Evolutionary conservation across 2,113 vertebrate genomes (phyloP).

Genomic region (Pelecanoides urinatrix): DNA sequence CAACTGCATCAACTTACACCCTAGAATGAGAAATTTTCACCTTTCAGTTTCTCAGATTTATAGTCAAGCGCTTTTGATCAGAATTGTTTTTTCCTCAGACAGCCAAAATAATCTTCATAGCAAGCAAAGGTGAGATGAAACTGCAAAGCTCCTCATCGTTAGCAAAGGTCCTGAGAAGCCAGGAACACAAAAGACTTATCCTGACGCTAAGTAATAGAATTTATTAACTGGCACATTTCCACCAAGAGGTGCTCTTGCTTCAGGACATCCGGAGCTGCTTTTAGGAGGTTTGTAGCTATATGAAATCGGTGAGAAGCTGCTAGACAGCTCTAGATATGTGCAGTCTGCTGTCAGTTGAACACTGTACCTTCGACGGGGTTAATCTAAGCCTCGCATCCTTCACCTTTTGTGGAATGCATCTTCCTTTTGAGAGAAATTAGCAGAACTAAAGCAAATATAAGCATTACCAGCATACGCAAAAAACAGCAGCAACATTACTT

Average conservation of each 20-base stretch:
- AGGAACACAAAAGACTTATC: neutral
- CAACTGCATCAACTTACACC: neutral
- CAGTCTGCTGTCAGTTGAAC: neutral
- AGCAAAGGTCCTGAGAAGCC: neutral
- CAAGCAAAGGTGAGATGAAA: neutral
- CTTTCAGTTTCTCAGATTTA: neutral
- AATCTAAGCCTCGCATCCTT: neutral
- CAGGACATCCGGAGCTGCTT: neutral
- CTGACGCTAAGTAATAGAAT: neutral
- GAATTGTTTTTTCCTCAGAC: neutral
- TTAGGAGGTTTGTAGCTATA: neutral
- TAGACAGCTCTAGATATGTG: neutral
- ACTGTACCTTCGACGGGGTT: neutral
- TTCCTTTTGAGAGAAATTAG: neutral
- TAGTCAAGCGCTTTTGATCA: neutral
- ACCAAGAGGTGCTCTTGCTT: neutral
- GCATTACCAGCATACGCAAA: accelerated
- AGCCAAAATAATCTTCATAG: neutral
- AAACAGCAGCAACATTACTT: conserved; percentile 41
- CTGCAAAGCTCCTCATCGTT: neutral
- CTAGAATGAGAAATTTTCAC: neutral
- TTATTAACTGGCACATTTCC: neutral
- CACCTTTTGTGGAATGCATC: neutral
- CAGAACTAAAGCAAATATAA: neutral
- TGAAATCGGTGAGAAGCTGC: neutral